phyloP scores from a whole-genome alignment of 2,113 vertebrate species.

The Triplophysa siluroides region DNA sequence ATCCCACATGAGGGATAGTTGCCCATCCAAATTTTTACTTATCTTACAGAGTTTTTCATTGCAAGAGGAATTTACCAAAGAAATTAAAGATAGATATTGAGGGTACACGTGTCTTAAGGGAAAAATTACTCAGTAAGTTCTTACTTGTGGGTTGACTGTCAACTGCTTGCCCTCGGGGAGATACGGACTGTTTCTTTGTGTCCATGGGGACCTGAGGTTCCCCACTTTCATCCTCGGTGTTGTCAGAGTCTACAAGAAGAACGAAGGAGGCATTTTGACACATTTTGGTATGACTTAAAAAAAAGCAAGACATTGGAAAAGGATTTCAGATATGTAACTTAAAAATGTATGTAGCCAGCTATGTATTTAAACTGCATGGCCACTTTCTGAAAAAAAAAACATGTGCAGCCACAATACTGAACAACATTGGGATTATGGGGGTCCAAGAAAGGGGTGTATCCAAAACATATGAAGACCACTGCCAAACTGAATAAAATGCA shows the following conservation, averaged over 20 bases:
- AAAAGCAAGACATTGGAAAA: neutral
- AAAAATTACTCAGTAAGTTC: neutral
- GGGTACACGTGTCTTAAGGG: neutral
- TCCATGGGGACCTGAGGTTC: conserved; percentile 79
- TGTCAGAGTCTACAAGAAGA: conserved; percentile 77
- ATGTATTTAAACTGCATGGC: neutral
- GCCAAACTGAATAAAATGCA: too few species aligned
- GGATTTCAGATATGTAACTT: neutral
- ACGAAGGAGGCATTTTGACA: neutral
- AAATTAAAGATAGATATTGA: too few species aligned
- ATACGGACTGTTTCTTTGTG: conserved; percentile 52
- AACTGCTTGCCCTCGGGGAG: conserved; percentile 68
- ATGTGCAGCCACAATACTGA: too few species aligned
- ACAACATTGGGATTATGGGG: too few species aligned
- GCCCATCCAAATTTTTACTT: neutral
- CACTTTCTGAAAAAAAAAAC: neutral
- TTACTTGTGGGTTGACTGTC: conserved; percentile 80
- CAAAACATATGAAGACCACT: too few species aligned
- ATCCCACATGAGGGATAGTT: neutral
- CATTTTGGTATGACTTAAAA: neutral
- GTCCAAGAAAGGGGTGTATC: too few species aligned
- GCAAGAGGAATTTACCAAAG: neutral
- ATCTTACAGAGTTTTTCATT: neutral
- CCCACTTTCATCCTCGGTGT: conserved; percentile 80
- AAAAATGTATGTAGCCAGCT: neutral